A percentile compares a stretch with the other conserved stretches of the same genome.
Evolutionary conservation across 1,140 invertebrate genomes (phyloP).

Genomic region (Hypsibius dujardini): DNA sequence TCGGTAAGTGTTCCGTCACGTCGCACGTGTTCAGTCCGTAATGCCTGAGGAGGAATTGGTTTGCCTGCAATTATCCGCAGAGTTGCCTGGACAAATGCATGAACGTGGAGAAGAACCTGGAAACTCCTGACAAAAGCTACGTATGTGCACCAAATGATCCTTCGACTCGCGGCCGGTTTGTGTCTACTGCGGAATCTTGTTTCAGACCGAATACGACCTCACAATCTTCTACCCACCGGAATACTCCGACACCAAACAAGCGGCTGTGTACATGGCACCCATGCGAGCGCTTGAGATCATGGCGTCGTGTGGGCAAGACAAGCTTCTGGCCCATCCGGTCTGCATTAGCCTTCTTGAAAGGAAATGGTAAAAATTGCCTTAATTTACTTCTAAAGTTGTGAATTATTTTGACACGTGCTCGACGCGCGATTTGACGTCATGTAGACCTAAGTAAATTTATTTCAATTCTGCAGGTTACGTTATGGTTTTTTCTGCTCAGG

Average conservation of each 20-base stretch:
- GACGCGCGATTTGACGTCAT: too few relatives aligned
- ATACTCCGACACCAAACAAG: neutral
- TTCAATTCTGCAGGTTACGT: too few relatives aligned
- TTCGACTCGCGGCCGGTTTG: too few relatives aligned
- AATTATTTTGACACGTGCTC: too few relatives aligned
- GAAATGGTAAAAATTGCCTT: slow-evolving; percentile 13
- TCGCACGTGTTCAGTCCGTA: too few relatives aligned
- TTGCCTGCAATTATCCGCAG: too few relatives aligned
- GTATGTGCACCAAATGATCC: neutral
- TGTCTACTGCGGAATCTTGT: too few relatives aligned
- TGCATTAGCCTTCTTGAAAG: neutral
- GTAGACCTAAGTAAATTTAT: too few relatives aligned
- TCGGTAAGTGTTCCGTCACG: neutral
- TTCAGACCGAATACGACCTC: slow-evolving; percentile 5
- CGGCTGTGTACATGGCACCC: too few relatives aligned
- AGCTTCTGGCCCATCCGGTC: neutral
- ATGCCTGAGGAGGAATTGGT: too few relatives aligned
- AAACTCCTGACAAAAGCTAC: neutral
- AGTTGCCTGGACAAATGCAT: neutral
- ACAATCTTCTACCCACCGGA: neutral
- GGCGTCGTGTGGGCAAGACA: neutral
- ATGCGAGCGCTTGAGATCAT: neutral
- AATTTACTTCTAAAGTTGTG: neutral
- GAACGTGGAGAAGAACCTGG: neutral
- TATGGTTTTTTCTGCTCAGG: slow-evolving; percentile 4